These are phyloP conservation scores for Eupithecia exiguata DNA, from an alignment of 2,888 invertebrate genomes.

Conservation along the genomic window DNA sequence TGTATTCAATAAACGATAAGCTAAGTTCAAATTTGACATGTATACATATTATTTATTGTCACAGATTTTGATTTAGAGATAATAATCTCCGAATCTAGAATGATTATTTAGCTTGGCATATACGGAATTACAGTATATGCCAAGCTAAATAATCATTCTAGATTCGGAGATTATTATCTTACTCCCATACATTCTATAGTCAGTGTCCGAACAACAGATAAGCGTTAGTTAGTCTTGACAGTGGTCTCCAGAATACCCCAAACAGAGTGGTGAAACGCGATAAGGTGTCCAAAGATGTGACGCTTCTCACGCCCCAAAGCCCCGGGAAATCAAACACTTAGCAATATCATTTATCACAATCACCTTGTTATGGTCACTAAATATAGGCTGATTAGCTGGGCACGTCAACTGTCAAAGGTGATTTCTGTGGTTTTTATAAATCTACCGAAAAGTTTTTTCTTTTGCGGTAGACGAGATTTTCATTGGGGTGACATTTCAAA, in stretches of 20 bases:
- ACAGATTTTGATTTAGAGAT: no score
- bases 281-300: constrained; percentile 59
- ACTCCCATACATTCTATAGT: no score
- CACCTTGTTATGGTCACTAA: constrained; percentile 55
- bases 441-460: not conserved
- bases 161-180: no score
- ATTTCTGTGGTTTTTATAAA: not conserved
- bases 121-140: no score
- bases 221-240: not conserved
- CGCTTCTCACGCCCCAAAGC: constrained; percentile 67
- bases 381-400: constrained; percentile 36
- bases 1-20: no score
- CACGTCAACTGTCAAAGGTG: constrained; percentile 33
- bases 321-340: constrained; percentile 62
- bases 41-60: no score
- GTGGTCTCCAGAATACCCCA: constrained; percentile 17
- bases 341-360: constrained; percentile 72
- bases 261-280: constrained; percentile 55
- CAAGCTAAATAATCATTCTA: no score
- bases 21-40: no score
- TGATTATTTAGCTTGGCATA: no score
- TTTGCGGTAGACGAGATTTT: not conserved
- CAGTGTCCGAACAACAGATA: no score
- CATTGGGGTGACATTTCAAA: no score
- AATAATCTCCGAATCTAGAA: no score